Evolutionary conservation across 2,113 vertebrate genomes (phyloP).

Genomic region (Myrmecobius fasciatus): DNA sequence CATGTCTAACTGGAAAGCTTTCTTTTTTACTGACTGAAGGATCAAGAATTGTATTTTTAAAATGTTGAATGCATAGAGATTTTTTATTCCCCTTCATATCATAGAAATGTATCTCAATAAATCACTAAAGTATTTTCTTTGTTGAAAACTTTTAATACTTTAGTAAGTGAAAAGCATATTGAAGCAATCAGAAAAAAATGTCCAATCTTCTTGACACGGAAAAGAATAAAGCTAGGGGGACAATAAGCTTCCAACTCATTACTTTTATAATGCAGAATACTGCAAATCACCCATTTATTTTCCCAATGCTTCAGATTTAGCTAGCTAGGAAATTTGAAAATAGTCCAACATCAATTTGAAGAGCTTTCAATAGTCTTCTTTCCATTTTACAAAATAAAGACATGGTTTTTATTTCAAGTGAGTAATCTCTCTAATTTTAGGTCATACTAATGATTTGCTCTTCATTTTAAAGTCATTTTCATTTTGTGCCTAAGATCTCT

Average conservation of each 20-base stretch:
- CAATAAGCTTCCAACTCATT: neutral
- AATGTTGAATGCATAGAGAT: neutral
- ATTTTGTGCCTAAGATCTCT: neutral
- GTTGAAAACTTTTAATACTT: constrained; percentile 25
- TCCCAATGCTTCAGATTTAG: neutral
- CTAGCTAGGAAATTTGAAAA: fast-evolving
- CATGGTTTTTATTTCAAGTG: neutral
- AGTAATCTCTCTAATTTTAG: too few relatives aligned
- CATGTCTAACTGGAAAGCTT: too few relatives aligned
- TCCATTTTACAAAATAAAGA: neutral
- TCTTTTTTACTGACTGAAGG: fast-evolving
- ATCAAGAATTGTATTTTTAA: neutral
- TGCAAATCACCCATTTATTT: neutral
- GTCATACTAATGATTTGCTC: neutral
- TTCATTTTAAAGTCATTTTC: neutral
- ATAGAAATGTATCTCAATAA: neutral
- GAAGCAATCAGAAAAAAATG: neutral
- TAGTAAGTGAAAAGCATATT: constrained; percentile 34
- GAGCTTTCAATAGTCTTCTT: neutral
- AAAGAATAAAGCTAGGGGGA: neutral
- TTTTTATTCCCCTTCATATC: too few relatives aligned
- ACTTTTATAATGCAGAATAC: neutral
- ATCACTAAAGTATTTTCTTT: constrained; percentile 17
- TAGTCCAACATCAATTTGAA: neutral
- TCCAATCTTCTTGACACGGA: neutral